These are phyloP conservation scores for Falco columbarius DNA, from an alignment of 2,797 vertebrate species.

Conservation along the genomic window DNA sequence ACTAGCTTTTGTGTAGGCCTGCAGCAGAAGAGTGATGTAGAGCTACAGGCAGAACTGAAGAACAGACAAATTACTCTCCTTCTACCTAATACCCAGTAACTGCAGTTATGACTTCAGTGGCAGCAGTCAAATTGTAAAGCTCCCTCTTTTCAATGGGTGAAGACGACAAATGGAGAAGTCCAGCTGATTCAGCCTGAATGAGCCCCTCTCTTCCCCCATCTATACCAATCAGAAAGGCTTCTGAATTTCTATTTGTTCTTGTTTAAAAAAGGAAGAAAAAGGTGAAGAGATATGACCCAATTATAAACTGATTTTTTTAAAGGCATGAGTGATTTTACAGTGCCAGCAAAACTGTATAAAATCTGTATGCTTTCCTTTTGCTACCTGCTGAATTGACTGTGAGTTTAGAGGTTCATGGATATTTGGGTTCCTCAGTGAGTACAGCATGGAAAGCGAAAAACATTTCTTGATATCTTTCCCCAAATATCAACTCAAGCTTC, in stretches of 20 bases:
- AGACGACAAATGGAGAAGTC: background rate
- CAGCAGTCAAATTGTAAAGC: background rate
- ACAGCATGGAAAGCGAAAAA: background rate
- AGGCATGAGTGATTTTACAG: background rate
- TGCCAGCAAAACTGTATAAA: background rate
- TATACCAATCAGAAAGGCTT: background rate
- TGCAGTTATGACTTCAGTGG: background rate
- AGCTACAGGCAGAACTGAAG: background rate
- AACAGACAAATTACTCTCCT: background rate
- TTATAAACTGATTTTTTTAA: background rate
- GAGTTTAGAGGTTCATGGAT: background rate
- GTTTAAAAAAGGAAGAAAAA: background rate
- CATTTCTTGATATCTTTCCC: background rate
- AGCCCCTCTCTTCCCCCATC: fast-evolving
- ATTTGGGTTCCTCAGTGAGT: background rate
- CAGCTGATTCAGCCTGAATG: background rate
- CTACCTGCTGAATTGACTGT: background rate
- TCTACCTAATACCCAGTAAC: background rate
- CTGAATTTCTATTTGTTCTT: background rate
- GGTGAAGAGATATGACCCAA: background rate
- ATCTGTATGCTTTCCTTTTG: background rate
- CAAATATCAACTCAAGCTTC: background rate
- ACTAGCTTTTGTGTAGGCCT: background rate
- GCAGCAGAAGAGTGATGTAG: background rate
- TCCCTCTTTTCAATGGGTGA: background rate